Evolutionary conservation across 2,797 vertebrate species (phyloP), one percentile per base, ranked within the genome.

Genomic region (Poecilia velifera): DNA sequence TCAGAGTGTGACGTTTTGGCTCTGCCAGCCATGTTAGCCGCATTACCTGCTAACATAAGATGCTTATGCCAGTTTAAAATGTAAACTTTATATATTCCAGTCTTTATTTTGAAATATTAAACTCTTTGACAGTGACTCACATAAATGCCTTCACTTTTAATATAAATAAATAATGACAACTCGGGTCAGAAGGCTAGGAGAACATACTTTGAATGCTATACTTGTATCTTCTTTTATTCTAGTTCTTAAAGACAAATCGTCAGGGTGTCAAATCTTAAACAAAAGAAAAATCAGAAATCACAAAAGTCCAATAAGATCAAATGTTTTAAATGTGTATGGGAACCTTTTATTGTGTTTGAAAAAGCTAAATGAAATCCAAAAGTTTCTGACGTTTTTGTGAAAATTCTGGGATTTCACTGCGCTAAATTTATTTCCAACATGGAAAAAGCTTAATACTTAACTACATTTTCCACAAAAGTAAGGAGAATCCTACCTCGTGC

Each of bases 71-170:
- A 66, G 59, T 3, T 66, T 39, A 39, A 39, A 36, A 62, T 34
- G 1, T 62, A 62, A 62, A 62, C 28, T 18, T 31, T 5, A 62
- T 18, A 62, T 62, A 31, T 16, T 62, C 34, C 6, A 31, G 57
- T 62, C 57, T 62, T 62, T 62, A 28, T 62, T 62, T 62, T 62
- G 28, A 62, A 62, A 62, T 62, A 62, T 34, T 16, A 34, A 62
- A 62, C 14, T 16, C 2, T 62, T 34, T 62, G 6, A 62, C 14
- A 62, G 28, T 31, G 14, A 62, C 28, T 62, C 5, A 31, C 13
- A 62, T 31, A 31, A 31, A 31, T 16, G 57, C 57, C 28, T 62
- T 6, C 28, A 31, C 57, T 62, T 31, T 62, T 34, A 57, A 28
- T 57, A 57, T 28, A 57, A 57, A 57, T 57, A 57, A 57, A 10